Percentiles rank a stretch among this genome's conserved stretches.
phyloP scores from a whole-genome alignment of 2,888 invertebrate genomes.

The Lepidocyrtoides sp. region DNA sequence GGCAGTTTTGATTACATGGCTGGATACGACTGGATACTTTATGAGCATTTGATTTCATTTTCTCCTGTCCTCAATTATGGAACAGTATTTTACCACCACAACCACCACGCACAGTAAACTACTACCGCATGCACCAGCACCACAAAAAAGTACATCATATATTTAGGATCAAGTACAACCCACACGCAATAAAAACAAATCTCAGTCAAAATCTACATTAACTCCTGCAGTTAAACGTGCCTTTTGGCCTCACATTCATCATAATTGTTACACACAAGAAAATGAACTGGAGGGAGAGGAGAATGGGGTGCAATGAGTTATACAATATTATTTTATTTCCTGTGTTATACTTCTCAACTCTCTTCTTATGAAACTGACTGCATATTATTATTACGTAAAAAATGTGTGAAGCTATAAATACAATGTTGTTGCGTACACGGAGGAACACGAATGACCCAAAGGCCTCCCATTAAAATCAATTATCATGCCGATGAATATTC shows the following conservation, averaged over 20 bases:
- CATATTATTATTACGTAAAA: neutral
- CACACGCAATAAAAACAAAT: conserved; percentile 65
- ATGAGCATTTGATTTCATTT: conserved; percentile 61
- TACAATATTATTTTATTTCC: conserved; percentile 21
- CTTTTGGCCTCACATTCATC: conserved; percentile 59
- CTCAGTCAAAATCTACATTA: conserved; percentile 38
- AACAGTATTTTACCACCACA: conserved; percentile 16
- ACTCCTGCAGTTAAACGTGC: conserved; percentile 53
- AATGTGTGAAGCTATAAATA: conserved; percentile 36
- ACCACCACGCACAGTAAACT: too few relatives aligned
- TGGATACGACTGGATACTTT: conserved; percentile 19
- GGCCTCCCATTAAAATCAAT: conserved; percentile 78
- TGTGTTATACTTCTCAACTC: conserved; percentile 25
- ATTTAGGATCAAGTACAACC: conserved; percentile 32
- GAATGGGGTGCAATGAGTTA: neutral
- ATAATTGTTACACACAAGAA: conserved; percentile 48
- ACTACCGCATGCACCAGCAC: neutral
- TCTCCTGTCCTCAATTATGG: conserved; percentile 41
- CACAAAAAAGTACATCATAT: conserved; percentile 8
- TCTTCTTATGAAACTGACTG: neutral
- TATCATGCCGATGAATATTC: conserved; percentile 67
- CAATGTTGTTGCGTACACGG: neutral
- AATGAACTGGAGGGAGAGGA: conserved; percentile 2
- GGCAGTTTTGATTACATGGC: conserved; percentile 29
- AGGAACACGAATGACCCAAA: conserved; percentile 58